Evolutionary conservation across 2,888 invertebrate species (phyloP), one percentile per base, ranked within the genome.

Genomic region (Imbricaverruca yamaguchii): DNA sequence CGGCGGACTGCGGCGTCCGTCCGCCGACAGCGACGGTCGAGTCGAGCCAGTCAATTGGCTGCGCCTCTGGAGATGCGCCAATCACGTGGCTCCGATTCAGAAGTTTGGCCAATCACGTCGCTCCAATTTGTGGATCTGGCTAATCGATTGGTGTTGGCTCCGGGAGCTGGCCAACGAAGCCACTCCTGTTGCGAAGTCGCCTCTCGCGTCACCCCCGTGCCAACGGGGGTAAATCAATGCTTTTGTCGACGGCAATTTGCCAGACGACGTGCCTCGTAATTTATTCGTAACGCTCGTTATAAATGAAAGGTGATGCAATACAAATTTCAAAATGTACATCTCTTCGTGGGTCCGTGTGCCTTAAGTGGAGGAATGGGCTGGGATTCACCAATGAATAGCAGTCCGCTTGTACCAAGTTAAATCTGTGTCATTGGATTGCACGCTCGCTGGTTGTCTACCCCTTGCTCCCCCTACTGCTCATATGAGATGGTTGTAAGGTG

Each of bases 251-350:
- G 67, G 6, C 11, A 67, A 9, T 23, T n/a, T 25, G 25, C 25
- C 12, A 6, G 67, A 74, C 74, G 10, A 39, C 23, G 74, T 74
- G 74, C 18, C 18, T 23, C 53, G 18, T 74, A 74, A 74, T 74
- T 74, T 74, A 74, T 74, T 74, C 69, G 74, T 74, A 39, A 53
- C 39, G 53, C 53, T 53, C 53, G 53, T 53, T 74, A 53, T 69
- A 39, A 74, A 74, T 53, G 13, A 53, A 74, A 53, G 53, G 74
- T 74, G 74, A 74, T 74, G 74, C 53, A 74, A 74, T 74, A 74
- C 74, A 74, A 39, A 74, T 53, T 74, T 39, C 12, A 13, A 12
- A 67, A 67, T 1, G 12, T 8, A 63, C 21, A n/a, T 39, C 39
- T 39, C 1, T 39, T 39, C 39, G 39, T 39, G 39, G 39, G 39